These are phyloP conservation scores for Malachius bipustulatus DNA, from an alignment of 2,888 invertebrate species.

Conservation along the genomic window DNA sequence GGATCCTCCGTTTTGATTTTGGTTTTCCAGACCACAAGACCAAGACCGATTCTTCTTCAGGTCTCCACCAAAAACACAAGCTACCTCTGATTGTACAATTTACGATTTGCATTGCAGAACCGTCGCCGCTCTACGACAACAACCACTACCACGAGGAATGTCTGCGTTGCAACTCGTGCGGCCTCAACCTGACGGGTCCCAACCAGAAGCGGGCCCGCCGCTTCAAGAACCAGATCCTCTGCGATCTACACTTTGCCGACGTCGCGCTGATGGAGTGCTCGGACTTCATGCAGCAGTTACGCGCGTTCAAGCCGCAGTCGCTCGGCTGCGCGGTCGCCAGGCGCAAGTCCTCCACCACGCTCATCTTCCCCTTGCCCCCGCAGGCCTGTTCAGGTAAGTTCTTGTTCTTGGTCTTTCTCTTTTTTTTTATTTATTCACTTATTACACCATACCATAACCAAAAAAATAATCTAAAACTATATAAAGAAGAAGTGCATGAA, in stretches of 20 bases:
- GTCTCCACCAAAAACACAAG: no score
- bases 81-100: no score
- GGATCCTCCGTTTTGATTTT: no score
- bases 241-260: slow-evolving; percentile 94
- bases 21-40: no score
- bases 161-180: slow-evolving; percentile 91
- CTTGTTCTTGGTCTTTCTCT: no score
- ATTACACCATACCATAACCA: no score
- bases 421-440: no score
- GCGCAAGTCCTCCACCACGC: slow-evolving; percentile 85
- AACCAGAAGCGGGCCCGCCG: slow-evolving; percentile 54
- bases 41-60: no score
- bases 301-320: slow-evolving; percentile 91
- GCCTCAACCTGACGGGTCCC: slow-evolving; percentile 83
- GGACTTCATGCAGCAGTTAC: slow-evolving; percentile 93
- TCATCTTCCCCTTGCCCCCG: slow-evolving; percentile 86
- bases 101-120: slow-evolving; percentile 53
- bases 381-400: slow-evolving; percentile 83
- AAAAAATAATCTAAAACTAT: no score
- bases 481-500: no score
- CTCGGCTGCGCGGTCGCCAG: slow-evolving; percentile 89
- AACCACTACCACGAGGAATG: slow-evolving; percentile 97
- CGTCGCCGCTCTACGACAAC: slow-evolving; percentile 85
- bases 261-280: slow-evolving; percentile 95
- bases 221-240: slow-evolving; percentile 83